A percentile compares a stretch with the other conserved stretches of the same genome.
These are phyloP conservation scores for Callospermophilus lateralis DNA, from an alignment of 2,113 vertebrate genomes.

Conservation along the genomic window DNA sequence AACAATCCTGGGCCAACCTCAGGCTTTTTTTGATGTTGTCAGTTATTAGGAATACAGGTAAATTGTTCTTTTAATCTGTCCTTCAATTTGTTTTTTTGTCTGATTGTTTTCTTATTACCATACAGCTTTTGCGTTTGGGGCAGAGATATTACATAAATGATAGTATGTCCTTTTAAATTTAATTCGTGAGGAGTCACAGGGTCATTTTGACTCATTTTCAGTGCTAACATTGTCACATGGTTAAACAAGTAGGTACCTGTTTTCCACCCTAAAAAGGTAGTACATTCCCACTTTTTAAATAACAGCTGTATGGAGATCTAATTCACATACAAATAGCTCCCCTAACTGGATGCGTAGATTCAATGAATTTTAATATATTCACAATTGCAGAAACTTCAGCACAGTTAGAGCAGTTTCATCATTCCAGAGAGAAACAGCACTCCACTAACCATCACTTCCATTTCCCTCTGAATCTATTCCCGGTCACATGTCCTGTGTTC, in stretches of 20 bases:
- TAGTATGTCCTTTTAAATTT: background rate
- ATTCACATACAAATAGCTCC: background rate
- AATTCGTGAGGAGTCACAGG: background rate
- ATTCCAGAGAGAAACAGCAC: background rate
- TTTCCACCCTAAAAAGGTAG: background rate
- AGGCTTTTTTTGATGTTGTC: background rate
- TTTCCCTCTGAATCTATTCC: background rate
- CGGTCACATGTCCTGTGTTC: background rate
- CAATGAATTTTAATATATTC: background rate
- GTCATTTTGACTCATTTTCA: background rate
- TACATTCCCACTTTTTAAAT: background rate
- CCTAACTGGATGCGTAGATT: background rate
- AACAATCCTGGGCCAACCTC: background rate
- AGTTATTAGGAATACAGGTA: background rate
- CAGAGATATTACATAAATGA: background rate
- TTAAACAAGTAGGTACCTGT: background rate
- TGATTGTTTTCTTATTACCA: background rate
- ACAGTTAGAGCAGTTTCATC: background rate
- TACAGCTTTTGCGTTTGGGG: background rate
- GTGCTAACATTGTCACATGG: background rate
- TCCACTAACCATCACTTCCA: background rate
- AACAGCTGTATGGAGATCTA: background rate
- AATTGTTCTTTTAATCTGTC: background rate
- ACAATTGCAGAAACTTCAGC: background rate
- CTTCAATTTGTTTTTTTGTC: background rate